Conservation (phyloP, 2,797 vertebrate species). For the Acanthopagrus latus region DNA sequence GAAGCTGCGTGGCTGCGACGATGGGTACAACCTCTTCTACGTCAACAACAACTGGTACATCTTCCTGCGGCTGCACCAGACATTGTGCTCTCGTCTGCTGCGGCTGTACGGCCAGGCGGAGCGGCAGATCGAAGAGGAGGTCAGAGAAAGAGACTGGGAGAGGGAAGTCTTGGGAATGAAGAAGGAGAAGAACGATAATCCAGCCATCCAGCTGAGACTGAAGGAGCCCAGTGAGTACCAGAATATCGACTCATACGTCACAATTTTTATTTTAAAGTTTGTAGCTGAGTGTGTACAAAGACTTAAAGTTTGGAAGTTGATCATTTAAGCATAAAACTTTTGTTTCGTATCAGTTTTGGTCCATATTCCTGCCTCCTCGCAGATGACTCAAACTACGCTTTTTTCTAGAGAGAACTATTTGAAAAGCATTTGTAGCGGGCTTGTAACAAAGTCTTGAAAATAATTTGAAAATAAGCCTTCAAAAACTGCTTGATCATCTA, state of each 20-base stretch:
- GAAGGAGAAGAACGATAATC: slow-evolving; percentile 95
- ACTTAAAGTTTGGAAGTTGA: too few species aligned
- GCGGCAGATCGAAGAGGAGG: slow-evolving; percentile 96
- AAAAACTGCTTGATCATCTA: too few species aligned
- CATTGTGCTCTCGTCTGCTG: slow-evolving; percentile 93
- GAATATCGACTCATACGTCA: too few species aligned
- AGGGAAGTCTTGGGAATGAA: slow-evolving; percentile 93
- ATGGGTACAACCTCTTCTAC: slow-evolving; percentile 97
- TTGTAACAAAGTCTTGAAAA: too few species aligned
- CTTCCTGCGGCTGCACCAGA: slow-evolving; percentile 97
- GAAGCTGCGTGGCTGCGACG: slow-evolving; percentile 91
- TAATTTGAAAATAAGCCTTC: too few species aligned
- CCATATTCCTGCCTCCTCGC: too few species aligned
- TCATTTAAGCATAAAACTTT: too few species aligned
- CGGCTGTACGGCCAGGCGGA: slow-evolving; percentile 95
- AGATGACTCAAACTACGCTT: too few species aligned
- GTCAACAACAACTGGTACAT: slow-evolving; percentile 99
- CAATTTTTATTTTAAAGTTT: not conserved
- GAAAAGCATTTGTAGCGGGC: too few species aligned
- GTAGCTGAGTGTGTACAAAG: too few species aligned
- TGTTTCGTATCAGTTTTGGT: too few species aligned
- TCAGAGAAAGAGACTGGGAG: slow-evolving; percentile 95
- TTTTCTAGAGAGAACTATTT: too few species aligned
- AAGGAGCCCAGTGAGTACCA: slow-evolving; percentile 99
- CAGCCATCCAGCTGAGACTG: slow-evolving; percentile 94